Evolutionary conservation across 2,797 vertebrate genomes (phyloP), one percentile per base, ranked within the genome.

Genomic region (Notolabrus celidotus): DNA sequence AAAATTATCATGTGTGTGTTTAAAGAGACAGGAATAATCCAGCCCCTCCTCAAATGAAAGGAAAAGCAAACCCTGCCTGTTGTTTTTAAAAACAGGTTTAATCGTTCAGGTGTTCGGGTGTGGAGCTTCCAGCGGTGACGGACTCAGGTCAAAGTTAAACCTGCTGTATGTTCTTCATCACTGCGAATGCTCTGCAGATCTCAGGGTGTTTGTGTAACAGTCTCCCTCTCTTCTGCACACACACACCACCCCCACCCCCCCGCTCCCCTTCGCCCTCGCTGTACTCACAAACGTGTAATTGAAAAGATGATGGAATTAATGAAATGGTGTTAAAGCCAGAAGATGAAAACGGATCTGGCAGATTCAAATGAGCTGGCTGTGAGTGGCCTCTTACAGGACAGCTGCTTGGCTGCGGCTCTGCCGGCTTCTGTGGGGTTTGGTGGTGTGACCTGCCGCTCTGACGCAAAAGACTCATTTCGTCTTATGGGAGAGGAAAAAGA

Each of bases 221-320:
- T 53, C 17, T 51, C 42, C 19, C 17, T 31, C 46, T 15, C 16
- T 8, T 22, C 22, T 23, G 4, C 11, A n/a, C 49, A 27, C 49
- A 27, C 42, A 49, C 5, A 25, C 22, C n/a, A 38, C 9, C 31
- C 14, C 49, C 47, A 15, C 22, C 45, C 42, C 19, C 14, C 12
- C 7, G 23, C 23, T 22, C 27, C 14, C 19, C 12, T 31, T 65
- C 63, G 71, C 67, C 71, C 74, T 56, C 52, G 46, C 57, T 46
- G 63, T n/a, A 42, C 43, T 74, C 55, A 45, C 63, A 38, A 83
- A 90, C 88, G 75, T 88, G 85, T 87, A 87, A 89, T 86, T 89
- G 87, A 92, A 89, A 90, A 87, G 57, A 74, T 61, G 54, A 80
- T 71, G 47, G 50, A 74, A 84, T 89, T 88, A 83, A 87, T 90